Evolutionary conservation across 2,797 vertebrate species (phyloP), one percentile per base, ranked within the genome.

Genomic region (Urophycis tenuis): DNA sequence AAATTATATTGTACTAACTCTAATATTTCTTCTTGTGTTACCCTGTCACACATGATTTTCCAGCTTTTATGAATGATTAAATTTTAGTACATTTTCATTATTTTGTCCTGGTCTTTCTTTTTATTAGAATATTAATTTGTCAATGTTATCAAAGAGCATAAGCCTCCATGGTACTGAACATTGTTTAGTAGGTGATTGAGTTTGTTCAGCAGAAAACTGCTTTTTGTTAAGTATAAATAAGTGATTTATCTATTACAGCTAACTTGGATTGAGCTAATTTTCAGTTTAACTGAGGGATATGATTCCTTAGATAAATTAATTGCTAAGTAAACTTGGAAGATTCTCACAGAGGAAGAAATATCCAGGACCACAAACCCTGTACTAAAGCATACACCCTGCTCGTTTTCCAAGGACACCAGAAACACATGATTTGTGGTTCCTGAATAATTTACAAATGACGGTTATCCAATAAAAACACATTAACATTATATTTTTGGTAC

Each of bases 51-150:
- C 86, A 95, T 95, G 94, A 95, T 96, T 96, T 96, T 96, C 94
- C 95, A 96, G 95, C 95, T 99, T 97, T 98, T 97, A 96, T 96
- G 95, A 94, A 96, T 95, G 91, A 97, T 97, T 96, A 96, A 96
- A 98, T 96, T 98, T 98, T 97, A 96, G 96, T 97, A 96, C 95
- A 94, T 97, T 98, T 98, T 98, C 94, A 96, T 94, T 95, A 93
- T 84, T 81, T 91, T 85, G 93, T 92, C 88, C 82, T 92, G 93
- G 90, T 93, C 60, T 67, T 81, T 75, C 33, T 35, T 36, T 82
- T n/a, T 19, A 34, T 70, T 5, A 71, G 22, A 19, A 0, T 75
- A 17, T 33, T 45, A 31, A 33, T 71, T 5, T 11, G 67, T 19
- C n/a, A 29, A 53, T 15, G 49, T 22, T 53, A 22, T 53, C 49